Evolutionary conservation across 2,888 invertebrate genomes (phyloP), one percentile per base, ranked within the genome.

Genomic region (Acrobasis suavella): DNA sequence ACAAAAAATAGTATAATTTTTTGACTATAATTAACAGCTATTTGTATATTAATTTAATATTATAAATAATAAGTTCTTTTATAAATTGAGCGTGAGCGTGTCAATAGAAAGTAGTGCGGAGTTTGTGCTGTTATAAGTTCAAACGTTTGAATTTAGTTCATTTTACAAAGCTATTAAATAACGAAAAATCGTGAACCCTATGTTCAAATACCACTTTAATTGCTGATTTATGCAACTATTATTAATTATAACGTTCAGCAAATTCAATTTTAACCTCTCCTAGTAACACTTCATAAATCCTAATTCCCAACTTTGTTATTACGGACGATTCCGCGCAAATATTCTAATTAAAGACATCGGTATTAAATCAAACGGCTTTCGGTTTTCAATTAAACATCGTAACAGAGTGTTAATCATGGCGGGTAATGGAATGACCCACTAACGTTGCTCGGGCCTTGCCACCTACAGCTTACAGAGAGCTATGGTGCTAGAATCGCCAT

Each of bases 341-440:
- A 67, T 69, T 65, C 64, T 67, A 65, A 69, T 69, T 69, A 65
- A 69, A 68, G 65, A 50, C 66, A 62, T 64, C 64, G 66, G 49
- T 50, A 55, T 9, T 69, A 69, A 69, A 69, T 69, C 86, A 86
- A 82, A 78, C 76, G 70, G 72, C 74, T 76, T 80, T 78, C 65
- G 69, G 71, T 72, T 77, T 78, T 87, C 86, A 86, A 88, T 87
- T 87, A 85, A 85, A 72, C 78, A 80, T 85, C 81, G 77, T 73
- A 82, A 76, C 81, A 74, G 78, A 74, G 68, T 63, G 74, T 87
- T 82, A 82, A 86, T 86, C 85, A 82, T 75, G 64, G 64, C 63
- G 64, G 65, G 69, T 79, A 81, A 80, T 81, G 71, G 79, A 81
- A 78, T 73, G 76, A 75, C 76, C 73, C 68, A 75, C 71, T 69